Conservation (phyloP, 2,888 invertebrate genomes). For the Pristionchus arcanus region DNA sequence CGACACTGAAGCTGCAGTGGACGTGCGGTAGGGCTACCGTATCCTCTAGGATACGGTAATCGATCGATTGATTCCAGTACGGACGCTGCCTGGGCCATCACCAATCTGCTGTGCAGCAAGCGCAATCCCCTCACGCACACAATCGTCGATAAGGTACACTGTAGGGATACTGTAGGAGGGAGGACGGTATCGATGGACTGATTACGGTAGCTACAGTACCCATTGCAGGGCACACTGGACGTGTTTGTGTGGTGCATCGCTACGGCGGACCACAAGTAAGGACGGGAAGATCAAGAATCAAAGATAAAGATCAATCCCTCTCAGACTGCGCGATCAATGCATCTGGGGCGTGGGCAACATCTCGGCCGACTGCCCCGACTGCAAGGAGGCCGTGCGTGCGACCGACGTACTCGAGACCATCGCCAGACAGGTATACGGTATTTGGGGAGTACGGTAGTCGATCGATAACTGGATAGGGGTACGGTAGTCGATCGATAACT, state of each 20-base stretch:
- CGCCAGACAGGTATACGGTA: slow-evolving; percentile 46
- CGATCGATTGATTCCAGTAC: neutral
- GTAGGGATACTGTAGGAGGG: slow-evolving; percentile 30
- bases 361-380: slow-evolving; percentile 48
- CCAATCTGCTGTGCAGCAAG: slow-evolving; percentile 54
- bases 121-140: slow-evolving; percentile 38
- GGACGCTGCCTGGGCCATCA: slow-evolving; percentile 52
- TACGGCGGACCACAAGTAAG: slow-evolving; percentile 13
- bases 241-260: slow-evolving; percentile 28
- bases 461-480: neutral
- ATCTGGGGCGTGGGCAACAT: slow-evolving; percentile 55
- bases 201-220: slow-evolving; percentile 21
- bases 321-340: slow-evolving; percentile 52
- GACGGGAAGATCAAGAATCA: neutral
- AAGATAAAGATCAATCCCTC: slow-evolving; percentile 7
- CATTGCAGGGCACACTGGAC: slow-evolving; percentile 9
- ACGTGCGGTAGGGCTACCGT: slow-evolving; percentile 4
- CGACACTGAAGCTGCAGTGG: neutral
- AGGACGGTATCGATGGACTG: neutral
- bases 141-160: slow-evolving; percentile 51
- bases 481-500: neutral
- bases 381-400: slow-evolving; percentile 41
- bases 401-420: slow-evolving; percentile 28
- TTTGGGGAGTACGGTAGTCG: slow-evolving; percentile 22
- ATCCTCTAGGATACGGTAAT: neutral